Percentiles rank a stretch among this genome's conserved stretches.
These are phyloP conservation scores for Iselma pallidipennis DNA, from an alignment of 2,888 invertebrate genomes.

Conservation along the genomic window DNA sequence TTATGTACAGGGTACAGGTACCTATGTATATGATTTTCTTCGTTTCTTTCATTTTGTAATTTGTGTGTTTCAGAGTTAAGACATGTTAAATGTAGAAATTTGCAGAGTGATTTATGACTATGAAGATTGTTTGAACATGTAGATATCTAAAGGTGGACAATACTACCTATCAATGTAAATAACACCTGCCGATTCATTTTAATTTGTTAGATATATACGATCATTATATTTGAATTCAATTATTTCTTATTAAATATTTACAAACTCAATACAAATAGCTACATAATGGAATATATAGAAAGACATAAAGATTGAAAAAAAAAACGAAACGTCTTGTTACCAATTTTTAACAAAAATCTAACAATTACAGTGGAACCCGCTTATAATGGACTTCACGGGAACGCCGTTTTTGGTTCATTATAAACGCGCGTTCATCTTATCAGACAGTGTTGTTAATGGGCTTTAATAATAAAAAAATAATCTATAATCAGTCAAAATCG, in stretches of 20 bases:
- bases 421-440: no score
- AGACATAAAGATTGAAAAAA: no score
- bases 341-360: no score
- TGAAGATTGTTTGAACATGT: constrained; percentile 23
- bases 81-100: constrained; percentile 5
- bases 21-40: not conserved
- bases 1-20: not conserved
- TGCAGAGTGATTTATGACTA: constrained; percentile 18
- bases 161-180: not conserved
- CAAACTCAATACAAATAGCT: no score
- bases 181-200: not conserved
- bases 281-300: no score
- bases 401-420: no score
- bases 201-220: not conserved
- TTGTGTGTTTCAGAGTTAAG: not conserved
- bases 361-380: no score
- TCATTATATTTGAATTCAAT: not conserved
- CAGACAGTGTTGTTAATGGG: no score
- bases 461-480: no score
- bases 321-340: no score
- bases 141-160: constrained; percentile 4
- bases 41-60: not conserved
- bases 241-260: not conserved
- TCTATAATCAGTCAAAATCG: no score
- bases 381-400: no score